Percentiles rank a stretch among this genome's conserved stretches.
phyloP scores from a whole-genome alignment of 2,888 invertebrate genomes.

The Sphinx pinastri region DNA sequence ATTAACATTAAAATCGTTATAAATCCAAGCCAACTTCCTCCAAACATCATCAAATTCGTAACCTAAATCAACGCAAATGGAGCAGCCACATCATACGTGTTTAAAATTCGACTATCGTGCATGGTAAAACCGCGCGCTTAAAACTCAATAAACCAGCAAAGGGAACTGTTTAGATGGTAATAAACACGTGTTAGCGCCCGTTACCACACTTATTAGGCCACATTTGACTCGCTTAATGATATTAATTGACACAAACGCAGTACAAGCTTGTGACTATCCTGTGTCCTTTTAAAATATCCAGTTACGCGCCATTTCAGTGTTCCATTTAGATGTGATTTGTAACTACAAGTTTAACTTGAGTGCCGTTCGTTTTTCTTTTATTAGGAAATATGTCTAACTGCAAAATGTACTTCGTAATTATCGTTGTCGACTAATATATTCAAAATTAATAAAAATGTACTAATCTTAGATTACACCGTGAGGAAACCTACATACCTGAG shows the following conservation, averaged over 20 bases:
- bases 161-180: slow-evolving; percentile 43
- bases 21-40: slow-evolving; percentile 12
- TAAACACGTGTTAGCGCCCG: slow-evolving; percentile 60
- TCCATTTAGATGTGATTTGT: slow-evolving; percentile 21
- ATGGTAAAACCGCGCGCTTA: slow-evolving; percentile 41
- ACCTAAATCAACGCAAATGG: slow-evolving; percentile 10
- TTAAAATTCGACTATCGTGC: slow-evolving; percentile 16
- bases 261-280: slow-evolving; percentile 35
- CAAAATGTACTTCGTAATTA: too few species aligned
- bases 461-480: too few species aligned
- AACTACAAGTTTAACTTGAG: not conserved
- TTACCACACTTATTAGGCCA: slow-evolving; percentile 48
- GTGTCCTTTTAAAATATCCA: slow-evolving; percentile 61
- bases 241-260: slow-evolving; percentile 67
- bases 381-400: not conserved
- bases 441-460: too few species aligned
- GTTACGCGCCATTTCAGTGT: slow-evolving; percentile 45
- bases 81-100: slow-evolving; percentile 13
- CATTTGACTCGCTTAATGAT: slow-evolving; percentile 65
- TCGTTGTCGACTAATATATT: too few species aligned
- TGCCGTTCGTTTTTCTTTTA: not conserved
- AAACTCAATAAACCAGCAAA: slow-evolving; percentile 57
- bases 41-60: slow-evolving; percentile 1
- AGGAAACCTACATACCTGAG: too few species aligned
- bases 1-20: not conserved